Evolutionary conservation across 2,888 invertebrate genomes (phyloP).

Genomic region (Disparrhopalites patrizii): DNA sequence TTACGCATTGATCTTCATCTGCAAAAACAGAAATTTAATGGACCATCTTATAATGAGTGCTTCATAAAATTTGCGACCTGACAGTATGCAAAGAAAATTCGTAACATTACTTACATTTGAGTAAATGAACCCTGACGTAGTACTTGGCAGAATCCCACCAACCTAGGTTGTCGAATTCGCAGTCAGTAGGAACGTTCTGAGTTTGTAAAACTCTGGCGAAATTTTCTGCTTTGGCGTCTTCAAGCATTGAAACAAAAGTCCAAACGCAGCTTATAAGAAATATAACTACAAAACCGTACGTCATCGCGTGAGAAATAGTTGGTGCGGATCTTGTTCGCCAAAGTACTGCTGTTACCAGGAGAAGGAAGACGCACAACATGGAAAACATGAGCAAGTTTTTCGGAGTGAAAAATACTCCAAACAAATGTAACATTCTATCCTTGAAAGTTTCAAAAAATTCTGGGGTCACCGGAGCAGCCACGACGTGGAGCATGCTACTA

Average conservation of each 20-base stretch:
- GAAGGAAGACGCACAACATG: constrained; percentile 27
- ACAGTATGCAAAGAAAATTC: background rate
- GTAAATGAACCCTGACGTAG: constrained; percentile 30
- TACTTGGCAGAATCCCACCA: constrained; percentile 28
- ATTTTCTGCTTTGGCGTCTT: constrained; percentile 38
- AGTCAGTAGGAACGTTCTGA: constrained; percentile 39
- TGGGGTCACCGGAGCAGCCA: constrained; percentile 10
- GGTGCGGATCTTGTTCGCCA: constrained; percentile 13
- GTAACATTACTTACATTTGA: constrained; percentile 32
- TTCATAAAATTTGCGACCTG: background rate
- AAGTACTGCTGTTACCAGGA: constrained; percentile 29
- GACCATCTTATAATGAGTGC: background rate
- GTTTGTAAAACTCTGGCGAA: constrained; percentile 40
- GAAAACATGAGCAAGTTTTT: background rate
- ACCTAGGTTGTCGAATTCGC: constrained; percentile 38
- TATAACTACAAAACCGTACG: constrained; percentile 38
- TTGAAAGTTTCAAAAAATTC: constrained; percentile 18
- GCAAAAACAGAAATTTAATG: background rate
- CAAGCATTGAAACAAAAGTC: constrained; percentile 37
- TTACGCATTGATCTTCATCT: constrained; percentile 42
- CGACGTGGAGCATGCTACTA: constrained; percentile 41
- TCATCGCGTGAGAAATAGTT: constrained; percentile 15
- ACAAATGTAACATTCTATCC: constrained; percentile 14
- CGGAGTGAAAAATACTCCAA: background rate
- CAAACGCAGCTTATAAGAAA: constrained; percentile 44